A percentile compares a stretch with the other conserved stretches of the same genome.
phyloP scores from a whole-genome alignment of 2,797 vertebrate species.

The Peromyscus eremicus region DNA sequence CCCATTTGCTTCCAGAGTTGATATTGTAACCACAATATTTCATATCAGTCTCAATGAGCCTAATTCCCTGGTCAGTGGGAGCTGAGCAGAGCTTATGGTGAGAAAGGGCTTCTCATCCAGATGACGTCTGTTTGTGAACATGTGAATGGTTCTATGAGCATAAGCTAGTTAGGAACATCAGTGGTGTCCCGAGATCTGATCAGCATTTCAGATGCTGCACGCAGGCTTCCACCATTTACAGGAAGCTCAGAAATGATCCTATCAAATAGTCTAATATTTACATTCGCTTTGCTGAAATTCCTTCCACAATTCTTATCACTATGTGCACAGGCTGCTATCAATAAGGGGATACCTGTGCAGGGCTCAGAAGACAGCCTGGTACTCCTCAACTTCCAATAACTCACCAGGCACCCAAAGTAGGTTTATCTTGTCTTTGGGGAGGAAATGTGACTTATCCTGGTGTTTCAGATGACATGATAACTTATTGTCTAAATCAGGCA shows the following conservation, averaged over 20 bases:
- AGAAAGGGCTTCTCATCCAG: background rate
- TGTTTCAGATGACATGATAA: slow-evolving; percentile 63
- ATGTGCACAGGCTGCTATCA: background rate
- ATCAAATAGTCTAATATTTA: background rate
- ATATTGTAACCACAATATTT: background rate
- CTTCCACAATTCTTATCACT: background rate
- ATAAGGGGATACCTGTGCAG: background rate
- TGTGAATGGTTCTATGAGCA: background rate
- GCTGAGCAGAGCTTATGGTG: background rate
- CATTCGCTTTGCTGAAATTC: background rate
- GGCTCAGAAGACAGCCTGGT: background rate
- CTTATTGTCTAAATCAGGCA: slow-evolving; percentile 58
- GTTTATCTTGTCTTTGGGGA: slow-evolving; percentile 52
- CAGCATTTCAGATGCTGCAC: background rate
- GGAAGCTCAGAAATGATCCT: background rate
- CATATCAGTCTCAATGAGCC: background rate
- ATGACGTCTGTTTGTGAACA: background rate
- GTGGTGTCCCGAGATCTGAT: background rate
- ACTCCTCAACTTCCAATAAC: background rate
- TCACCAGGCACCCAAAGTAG: background rate
- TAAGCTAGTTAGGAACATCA: no score
- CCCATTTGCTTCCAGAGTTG: background rate
- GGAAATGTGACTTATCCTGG: slow-evolving; percentile 7
- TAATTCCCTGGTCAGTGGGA: background rate
- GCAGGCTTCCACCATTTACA: background rate